Percentiles rank a stretch among this genome's conserved stretches.
These are phyloP conservation scores for Ophiothrix spiculata DNA, from an alignment of 35 echinoderm and acorn worm species.

Conservation along the genomic window DNA sequence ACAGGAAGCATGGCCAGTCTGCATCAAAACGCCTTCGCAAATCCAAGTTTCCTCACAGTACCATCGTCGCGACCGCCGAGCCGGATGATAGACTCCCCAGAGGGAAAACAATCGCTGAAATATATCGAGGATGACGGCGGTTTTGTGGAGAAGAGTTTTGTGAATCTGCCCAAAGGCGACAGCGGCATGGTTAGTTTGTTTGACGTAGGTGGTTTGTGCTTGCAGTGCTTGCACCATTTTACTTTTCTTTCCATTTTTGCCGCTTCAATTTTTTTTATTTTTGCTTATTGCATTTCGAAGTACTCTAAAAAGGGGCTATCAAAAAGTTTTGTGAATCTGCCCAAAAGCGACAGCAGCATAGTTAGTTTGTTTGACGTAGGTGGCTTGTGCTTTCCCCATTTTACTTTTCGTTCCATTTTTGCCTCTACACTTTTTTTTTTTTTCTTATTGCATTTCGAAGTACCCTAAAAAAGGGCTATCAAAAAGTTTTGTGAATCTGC, in stretches of 20 bases:
- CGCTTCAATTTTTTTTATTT: background rate
- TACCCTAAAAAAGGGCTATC: background rate
- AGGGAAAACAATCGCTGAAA: constrained; percentile 76
- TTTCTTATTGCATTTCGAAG: background rate
- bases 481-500: constrained; percentile 43
- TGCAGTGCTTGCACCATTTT: constrained; percentile 8
- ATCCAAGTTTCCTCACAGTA: constrained; percentile 58
- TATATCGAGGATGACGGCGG: constrained; percentile 75
- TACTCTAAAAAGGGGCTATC: background rate
- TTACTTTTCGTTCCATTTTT: no score
- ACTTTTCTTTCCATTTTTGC: no score
- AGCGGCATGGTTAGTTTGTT: constrained; percentile 90
- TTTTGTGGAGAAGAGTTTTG: constrained; percentile 52
- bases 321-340: constrained; percentile 43
- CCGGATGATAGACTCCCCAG: constrained; percentile 46
- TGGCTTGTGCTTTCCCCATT: no score
- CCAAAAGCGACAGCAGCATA: constrained; percentile 82
- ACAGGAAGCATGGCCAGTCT: constrained; percentile 84
- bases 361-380: constrained; percentile 84
- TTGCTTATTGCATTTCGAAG: background rate
- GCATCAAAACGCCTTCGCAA: constrained; percentile 55
- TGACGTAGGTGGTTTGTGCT: no score
- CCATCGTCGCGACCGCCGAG: constrained; percentile 47
- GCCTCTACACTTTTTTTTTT: background rate
- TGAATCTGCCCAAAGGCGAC: constrained; percentile 54